phyloP scores from a whole-genome alignment of 2,113 vertebrate species.

The Pseudopipra pipra region DNA sequence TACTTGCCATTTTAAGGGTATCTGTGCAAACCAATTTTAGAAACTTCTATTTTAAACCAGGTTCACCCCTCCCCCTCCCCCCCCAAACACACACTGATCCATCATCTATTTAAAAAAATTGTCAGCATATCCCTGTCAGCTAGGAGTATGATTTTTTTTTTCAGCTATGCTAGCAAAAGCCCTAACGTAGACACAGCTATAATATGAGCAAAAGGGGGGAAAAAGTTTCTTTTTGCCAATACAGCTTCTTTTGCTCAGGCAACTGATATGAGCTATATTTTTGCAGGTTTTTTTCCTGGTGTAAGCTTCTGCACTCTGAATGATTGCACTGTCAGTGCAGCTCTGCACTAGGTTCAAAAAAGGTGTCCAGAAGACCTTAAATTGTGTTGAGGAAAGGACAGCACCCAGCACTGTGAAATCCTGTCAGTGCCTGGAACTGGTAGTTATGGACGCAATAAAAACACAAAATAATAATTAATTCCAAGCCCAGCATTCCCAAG shows the following conservation, averaged over 20 bases:
- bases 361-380: neutral
- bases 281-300: neutral
- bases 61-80: neutral
- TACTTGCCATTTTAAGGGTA: constrained; percentile 20
- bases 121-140: constrained; percentile 37
- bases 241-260: constrained; percentile 12
- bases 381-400: neutral
- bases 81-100: constrained; percentile 26
- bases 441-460: neutral
- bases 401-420: neutral
- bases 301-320: neutral
- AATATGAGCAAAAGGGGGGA: neutral
- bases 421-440: neutral
- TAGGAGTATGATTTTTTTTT: constrained; percentile 12
- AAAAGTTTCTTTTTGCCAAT: constrained; percentile 26
- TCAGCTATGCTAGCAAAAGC: constrained; percentile 51
- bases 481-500: neutral
- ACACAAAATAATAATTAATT: neutral
- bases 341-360: neutral
- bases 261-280: neutral
- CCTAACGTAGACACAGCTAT: constrained; percentile 2
- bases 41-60: constrained; percentile 29
- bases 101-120: constrained; percentile 39
- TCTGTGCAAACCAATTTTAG: constrained; percentile 41
- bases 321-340: neutral